Evolutionary conservation across 2,797 vertebrate genomes (phyloP).

Genomic region (Xenopus petersii): DNA sequence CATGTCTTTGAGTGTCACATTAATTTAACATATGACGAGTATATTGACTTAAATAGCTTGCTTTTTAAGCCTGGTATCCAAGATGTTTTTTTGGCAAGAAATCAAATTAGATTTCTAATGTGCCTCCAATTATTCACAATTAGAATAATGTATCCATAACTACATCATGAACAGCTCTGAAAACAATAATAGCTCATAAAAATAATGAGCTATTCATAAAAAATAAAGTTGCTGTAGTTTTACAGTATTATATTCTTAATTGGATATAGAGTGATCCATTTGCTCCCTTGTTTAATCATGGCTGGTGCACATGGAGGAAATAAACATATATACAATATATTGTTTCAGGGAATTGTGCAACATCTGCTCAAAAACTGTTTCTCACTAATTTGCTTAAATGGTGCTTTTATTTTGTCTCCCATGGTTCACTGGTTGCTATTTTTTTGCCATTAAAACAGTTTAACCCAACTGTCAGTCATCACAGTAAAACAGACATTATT

Average conservation of each 20-base stretch:
- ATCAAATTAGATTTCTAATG: slow-evolving; percentile 18
- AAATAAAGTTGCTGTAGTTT: too few relatives aligned
- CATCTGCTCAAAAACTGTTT: slow-evolving; percentile 5
- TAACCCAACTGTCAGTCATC: too few relatives aligned
- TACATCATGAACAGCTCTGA: too few relatives aligned
- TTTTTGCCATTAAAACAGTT: not conserved
- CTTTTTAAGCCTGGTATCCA: slow-evolving; percentile 9
- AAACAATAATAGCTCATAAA: too few relatives aligned
- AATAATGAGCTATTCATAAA: too few relatives aligned
- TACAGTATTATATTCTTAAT: not conserved
- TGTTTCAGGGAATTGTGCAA: not conserved
- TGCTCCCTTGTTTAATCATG: not conserved
- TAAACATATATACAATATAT: not conserved
- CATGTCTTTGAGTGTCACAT: slow-evolving; percentile 3
- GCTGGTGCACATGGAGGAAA: not conserved
- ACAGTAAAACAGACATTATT: too few relatives aligned
- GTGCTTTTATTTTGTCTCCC: slow-evolving; percentile 9
- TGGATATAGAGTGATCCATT: not conserved
- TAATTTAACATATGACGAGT: slow-evolving; percentile 12
- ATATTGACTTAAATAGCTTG: slow-evolving; percentile 7
- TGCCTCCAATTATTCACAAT: slow-evolving; percentile 3
- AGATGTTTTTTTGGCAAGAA: slow-evolving; percentile 22
- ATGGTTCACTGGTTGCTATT: not conserved
- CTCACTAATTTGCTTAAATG: slow-evolving; percentile 2
- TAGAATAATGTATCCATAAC: not conserved